These are phyloP conservation scores for Strigamia crassipes DNA, from an alignment of 2,888 invertebrate genomes.

Conservation along the genomic window DNA sequence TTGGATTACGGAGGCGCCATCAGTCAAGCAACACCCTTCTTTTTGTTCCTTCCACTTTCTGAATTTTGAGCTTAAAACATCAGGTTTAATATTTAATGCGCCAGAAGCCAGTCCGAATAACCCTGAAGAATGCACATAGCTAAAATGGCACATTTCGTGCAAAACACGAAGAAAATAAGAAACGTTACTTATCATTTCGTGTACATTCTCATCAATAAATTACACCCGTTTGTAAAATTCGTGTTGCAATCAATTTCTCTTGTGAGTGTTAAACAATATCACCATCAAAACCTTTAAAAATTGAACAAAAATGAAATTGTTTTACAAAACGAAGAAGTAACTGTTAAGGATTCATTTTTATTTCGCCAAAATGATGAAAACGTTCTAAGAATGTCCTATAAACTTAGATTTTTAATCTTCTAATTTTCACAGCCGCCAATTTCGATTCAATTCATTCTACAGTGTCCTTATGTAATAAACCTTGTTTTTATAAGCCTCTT, in stretches of 20 bases:
- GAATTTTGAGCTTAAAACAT: neutral
- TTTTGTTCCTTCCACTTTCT: neutral
- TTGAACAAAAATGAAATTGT: too few species aligned
- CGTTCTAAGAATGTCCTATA: neutral
- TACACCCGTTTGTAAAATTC: too few species aligned
- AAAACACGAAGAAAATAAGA: neutral
- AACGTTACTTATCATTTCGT: too few species aligned
- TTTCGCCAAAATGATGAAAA: too few species aligned
- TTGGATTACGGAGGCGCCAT: neutral
- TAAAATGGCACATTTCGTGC: neutral
- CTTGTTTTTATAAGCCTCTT: slow-evolving; percentile 41
- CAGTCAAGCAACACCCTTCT: neutral
- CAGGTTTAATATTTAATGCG: neutral
- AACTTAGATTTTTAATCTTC: neutral
- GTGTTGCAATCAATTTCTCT: too few species aligned
- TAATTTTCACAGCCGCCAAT: slow-evolving; percentile 18
- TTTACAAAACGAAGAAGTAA: too few species aligned
- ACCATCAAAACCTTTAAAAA: too few species aligned
- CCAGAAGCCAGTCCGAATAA: too few species aligned
- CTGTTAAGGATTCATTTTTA: too few species aligned
- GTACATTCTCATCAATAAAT: too few species aligned
- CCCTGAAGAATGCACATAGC: neutral
- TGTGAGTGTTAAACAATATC: too few species aligned
- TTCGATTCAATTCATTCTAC: slow-evolving; percentile 10
- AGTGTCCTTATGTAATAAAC: slow-evolving; percentile 13